Base-by-base conservation (phyloP, 2,797 vertebrate species). In the Hybognathus amarus region DNA sequence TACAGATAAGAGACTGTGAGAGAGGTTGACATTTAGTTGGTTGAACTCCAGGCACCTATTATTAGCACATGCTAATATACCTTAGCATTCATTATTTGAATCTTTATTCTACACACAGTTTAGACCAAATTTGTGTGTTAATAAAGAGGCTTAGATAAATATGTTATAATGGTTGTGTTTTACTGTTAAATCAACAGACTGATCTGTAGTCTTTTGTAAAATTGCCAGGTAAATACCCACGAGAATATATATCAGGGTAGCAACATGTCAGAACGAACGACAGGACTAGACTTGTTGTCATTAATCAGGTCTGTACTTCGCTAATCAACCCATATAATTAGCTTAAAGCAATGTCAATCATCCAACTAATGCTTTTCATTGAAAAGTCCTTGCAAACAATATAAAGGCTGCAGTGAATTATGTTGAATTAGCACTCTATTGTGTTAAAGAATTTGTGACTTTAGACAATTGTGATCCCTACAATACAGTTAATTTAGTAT, bases 1-100 rank as follows among this genome's bases (percentile, higher is more conserved):
- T 42, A 45, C 6, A 76, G 63, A 42, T n/a, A 24, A 64, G 18
- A 22, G 45, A 80, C 36, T 83, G 64, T 82, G 76, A 77, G 59
- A 86, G 50, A 83, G 69, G 27, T 77, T 24, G 47, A 56, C 45
- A 63, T 74, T 61, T 66, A 9, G 42, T 47, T 59, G 17, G 45
- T 80, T 50, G 38, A 11, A 40, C 18, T 80, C 5, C 18, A 69
- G 36, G 18, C 66, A 36, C 66, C 17, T 40, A 54, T 20, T 47
- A 15, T 80, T 59, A 42, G 6, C 24, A 56, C n/a, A 24, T 4
- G 45, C 17, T 79, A 38, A 68, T 47, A 20, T 70, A 24, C 30
- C 33, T 38, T 17, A 56, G 7, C 4, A 24, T n/a, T 38, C 2
- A 20, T 71, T 71, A 27, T 38, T 79, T 79, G 15, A 24, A 79